A percentile compares a stretch with the other conserved stretches of the same genome.
phyloP scores from a whole-genome alignment of 2,888 invertebrate species.

The Oscheius onirici region DNA sequence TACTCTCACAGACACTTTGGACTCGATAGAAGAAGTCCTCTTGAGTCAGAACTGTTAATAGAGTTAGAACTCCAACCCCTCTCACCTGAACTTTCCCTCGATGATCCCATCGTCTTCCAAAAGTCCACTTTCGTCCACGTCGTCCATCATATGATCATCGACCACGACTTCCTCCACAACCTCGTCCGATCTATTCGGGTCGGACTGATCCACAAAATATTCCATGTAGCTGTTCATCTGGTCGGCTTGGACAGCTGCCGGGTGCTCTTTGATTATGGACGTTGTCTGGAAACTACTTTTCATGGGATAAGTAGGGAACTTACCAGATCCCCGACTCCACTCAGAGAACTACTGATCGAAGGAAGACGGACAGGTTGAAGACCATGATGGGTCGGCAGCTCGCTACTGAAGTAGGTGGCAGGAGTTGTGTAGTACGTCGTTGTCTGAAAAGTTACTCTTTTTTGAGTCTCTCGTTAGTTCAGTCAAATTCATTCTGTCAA shows the following conservation, averaged over 20 bases:
- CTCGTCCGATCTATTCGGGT: not conserved
- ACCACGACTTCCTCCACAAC: constrained; percentile 30
- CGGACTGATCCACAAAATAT: constrained; percentile 23
- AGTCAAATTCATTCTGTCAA: too few species aligned
- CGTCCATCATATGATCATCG: constrained; percentile 1
- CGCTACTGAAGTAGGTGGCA: constrained; percentile 4
- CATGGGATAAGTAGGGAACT: too few species aligned
- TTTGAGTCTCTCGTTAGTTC: too few species aligned
- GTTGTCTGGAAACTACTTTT: constrained; percentile 10
- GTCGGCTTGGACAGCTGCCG: constrained; percentile 40
- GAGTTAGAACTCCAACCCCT: not conserved
- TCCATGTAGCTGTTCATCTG: constrained; percentile 44
- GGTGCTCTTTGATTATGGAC: constrained; percentile 36
- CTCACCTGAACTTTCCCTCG: not conserved
- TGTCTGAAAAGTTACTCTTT: constrained; percentile 25
- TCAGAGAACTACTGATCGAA: constrained; percentile 1
- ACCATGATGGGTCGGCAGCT: constrained; percentile 4
- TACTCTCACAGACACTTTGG: too few species aligned
- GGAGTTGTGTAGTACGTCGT: constrained; percentile 32
- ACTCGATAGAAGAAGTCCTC: too few species aligned
- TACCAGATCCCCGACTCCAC: constrained; percentile 15
- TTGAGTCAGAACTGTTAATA: not conserved
- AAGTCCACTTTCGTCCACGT: not conserved
- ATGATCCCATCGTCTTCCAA: not conserved
- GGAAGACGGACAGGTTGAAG: constrained; percentile 26